Base-by-base conservation (phyloP, 1,140 invertebrate species). In the Sesamia nonagrioides region DNA sequence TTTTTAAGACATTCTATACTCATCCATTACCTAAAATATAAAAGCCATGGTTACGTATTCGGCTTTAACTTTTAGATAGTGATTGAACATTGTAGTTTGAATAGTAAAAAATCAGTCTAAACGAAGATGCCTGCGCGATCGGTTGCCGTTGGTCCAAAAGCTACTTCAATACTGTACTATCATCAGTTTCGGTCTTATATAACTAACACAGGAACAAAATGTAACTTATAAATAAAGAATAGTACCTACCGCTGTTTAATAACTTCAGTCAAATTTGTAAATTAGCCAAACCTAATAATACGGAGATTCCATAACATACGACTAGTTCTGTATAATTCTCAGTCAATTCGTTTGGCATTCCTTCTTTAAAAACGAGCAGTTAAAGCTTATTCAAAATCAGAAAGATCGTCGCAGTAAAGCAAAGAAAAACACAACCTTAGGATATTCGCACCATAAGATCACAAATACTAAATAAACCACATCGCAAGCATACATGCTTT, bases 41-140 rank as follows among this genome's bases (percentile, higher is more conserved):
- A 33, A 63, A 61, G 6, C 15, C 35, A 15, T 61, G 52, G 37
- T 48, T 61, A 68, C 68, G 4, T 73, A 35, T 66, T 27, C 42
- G 63, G 40, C 15, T 72, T 56, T 27, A 58, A 40, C 6, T 18
- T 48, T 27, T 68, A 79, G 77, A 78, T 77, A 79, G 75, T 82
- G 75, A 13, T 17, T 73, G 73, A 45, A 54, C 45, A 71, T 48
- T 61, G 50, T 11, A 54, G 27, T 69, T 33, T 72, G 37, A 81
- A 83, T 82, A 86, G 56, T 87, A 86, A 88, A 91, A 94, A 93
- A 93, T 93, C 92, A 94, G 92, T 94, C 93, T 92, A 92, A 82
- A 89, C 80, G 86, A 87, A 88, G 83, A 80, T 66, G 80, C 84
- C 87, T 80, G 81, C 66, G 78, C 86, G 71, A 78, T 83, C 86